Evolutionary conservation across 2,113 vertebrate genomes (phyloP), one percentile per base, ranked within the genome.

Genomic region (Callopanchax toddi): DNA sequence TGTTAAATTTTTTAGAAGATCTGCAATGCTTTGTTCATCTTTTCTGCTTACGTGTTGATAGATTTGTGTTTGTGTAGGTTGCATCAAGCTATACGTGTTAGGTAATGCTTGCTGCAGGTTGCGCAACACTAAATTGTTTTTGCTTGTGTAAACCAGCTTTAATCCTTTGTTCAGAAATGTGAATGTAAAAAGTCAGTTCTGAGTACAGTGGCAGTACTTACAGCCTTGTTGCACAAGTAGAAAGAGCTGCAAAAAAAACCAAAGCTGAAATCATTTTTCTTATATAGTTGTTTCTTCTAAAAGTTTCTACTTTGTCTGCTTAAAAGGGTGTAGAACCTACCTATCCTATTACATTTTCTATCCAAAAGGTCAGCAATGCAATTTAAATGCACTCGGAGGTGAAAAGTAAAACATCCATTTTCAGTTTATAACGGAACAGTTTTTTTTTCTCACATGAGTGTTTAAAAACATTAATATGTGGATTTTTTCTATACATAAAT

Each of bases 101-200:
- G 36, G 7, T 51, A 11, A 26, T 37, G 11, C 22, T 69, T 71
- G 32, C 18, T 61, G 15, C 58, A 56, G 42, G 29, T 59, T 63
- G 48, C 21, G 42, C 44, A 64, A 40, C 29, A 40, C 42, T 49
- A 17, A 22, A 48, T 34, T 59, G 25, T 36, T 74, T 59, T 61
- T 66, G 6, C 40, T 46, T 44, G 11, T 62, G 43, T 57, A n/a
- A 52, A 62, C 61, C 44, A 20, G 46, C 52, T 76, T 78, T 78
- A 50, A 63, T 63, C 5, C 16, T 9, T 67, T 52, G 1, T 53
- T 72, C 60, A 26, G 29, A 58, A 60, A 43, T 44, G 43, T 64
- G 55, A 78, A 58, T 80, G 55, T 66, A 37, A 56, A 53, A 60
- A 44, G 55, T 61, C 67, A n/a, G 49, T 69, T 63, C 26, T 26